Evolutionary conservation across 1,140 invertebrate genomes (phyloP).

Genomic region (Archivesica marissinica): DNA sequence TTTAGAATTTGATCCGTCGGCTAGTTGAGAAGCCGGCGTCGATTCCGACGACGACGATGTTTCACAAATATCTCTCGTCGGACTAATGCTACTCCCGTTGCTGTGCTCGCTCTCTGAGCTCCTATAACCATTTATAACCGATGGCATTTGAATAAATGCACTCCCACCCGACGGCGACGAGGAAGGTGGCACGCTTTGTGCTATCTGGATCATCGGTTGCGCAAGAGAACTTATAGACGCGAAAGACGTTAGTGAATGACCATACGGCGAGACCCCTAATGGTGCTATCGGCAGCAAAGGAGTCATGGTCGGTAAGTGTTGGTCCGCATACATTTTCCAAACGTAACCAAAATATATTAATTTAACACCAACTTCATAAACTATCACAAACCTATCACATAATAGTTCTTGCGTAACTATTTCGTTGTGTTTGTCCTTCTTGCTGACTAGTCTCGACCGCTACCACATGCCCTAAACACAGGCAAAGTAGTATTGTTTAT

Average conservation of each 20-base stretch:
- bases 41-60: conserved; percentile 41
- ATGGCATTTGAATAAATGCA: background rate
- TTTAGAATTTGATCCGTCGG: background rate
- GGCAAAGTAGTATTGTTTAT: no score
- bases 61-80: background rate
- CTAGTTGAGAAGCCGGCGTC: background rate
- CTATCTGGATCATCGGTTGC: conserved; percentile 20
- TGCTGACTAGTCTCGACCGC: no score
- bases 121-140: background rate
- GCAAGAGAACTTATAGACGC: conserved; percentile 36
- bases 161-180: background rate
- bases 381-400: no score
- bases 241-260: conserved; percentile 27
- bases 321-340: conserved; percentile 29
- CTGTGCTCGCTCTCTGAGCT: conserved; percentile 26
- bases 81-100: conserved; percentile 1
- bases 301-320: conserved; percentile 5
- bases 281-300: conserved; percentile 25
- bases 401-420: no score
- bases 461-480: no score
- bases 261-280: background rate
- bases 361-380: background rate
- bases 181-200: background rate
- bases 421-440: no score
- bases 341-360: background rate